Evolutionary conservation across 2,888 invertebrate genomes (phyloP).

Genomic region (Caradrina clavipalpis): DNA sequence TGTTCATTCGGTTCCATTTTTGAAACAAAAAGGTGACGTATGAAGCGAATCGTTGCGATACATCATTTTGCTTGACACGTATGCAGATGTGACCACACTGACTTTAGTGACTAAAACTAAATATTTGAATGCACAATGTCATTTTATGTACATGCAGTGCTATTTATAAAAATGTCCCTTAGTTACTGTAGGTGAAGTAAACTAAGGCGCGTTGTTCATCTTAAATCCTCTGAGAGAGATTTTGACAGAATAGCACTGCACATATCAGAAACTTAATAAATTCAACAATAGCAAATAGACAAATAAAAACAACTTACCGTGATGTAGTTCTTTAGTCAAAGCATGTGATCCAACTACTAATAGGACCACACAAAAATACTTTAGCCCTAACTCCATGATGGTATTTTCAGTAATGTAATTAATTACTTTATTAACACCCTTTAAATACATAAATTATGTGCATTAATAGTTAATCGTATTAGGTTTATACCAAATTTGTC

Average conservation of each 20-base stretch:
- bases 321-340: neutral
- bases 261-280: too few relatives aligned
- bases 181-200: too few relatives aligned
- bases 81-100: constrained; percentile 58
- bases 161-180: neutral
- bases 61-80: constrained; percentile 60
- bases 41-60: constrained; percentile 57
- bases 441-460: too few relatives aligned
- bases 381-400: constrained; percentile 28
- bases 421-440: constrained; percentile 16
- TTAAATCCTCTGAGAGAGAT: too few relatives aligned
- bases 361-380: constrained; percentile 26
- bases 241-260: too few relatives aligned
- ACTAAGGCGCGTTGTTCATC: too few relatives aligned
- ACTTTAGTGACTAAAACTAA: constrained; percentile 14
- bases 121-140: too few relatives aligned
- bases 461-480: too few relatives aligned
- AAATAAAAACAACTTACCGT: constrained; percentile 20
- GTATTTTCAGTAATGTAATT: constrained; percentile 23
- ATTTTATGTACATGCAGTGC: too few relatives aligned
- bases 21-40: constrained; percentile 57
- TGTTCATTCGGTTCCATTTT: constrained; percentile 59
- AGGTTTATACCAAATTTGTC: too few relatives aligned
- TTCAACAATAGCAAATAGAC: neutral
- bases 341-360: constrained; percentile 12